Base-by-base conservation (phyloP, 1,140 invertebrate genomes). In the Leptopilina boulardi region DNA sequence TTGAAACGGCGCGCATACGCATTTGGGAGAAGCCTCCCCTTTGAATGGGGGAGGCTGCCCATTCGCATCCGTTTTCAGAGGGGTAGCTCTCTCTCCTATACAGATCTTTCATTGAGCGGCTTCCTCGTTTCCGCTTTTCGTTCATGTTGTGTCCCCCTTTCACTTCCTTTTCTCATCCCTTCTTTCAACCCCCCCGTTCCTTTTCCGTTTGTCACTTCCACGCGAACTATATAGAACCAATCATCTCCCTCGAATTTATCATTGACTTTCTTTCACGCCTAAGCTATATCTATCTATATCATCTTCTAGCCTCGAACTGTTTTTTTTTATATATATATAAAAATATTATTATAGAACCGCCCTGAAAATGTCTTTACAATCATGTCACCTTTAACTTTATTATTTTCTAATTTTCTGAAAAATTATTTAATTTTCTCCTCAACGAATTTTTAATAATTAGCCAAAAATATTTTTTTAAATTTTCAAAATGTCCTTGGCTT, bases 11-110 rank as follows among this genome's bases (percentile, higher is more conserved):
- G 84, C 83, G 84, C 83, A 84, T 78, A 81, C 84, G 83, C 83
- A 80, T 73, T 79, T n/a, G n/a, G 81, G 82, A 83, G 38, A 42
- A 26, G 21, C 59, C 34, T 66, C 71, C 71, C 80, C 81, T 81
- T 85, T 81, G n/a, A 85, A 85, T 84, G 84, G 79, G n/a, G 77
- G 75, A 76, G 81, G 76, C 80, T 73, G 79, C 78, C 81, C 80
- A 82, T 83, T 84, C 84, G 82, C 81, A 84, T 84, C 82, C 83
- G 84, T 76, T 38, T 83, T 80, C 81, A 79, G n/a, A n/a, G 79
- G 79, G 79, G 76, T 77, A 73, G 80, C 77, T 80, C 71, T 80
- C 77, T n/a, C n/a, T n/a, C n/a, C n/a, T n/a, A n/a, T n/a, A 74
- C 77, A 75, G 80, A 76, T 80, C 71, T 82, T 86, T 78, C 85